These are phyloP conservation scores for Trinectes maculatus DNA, from an alignment of 2,113 vertebrate genomes.

Conservation along the genomic window DNA sequence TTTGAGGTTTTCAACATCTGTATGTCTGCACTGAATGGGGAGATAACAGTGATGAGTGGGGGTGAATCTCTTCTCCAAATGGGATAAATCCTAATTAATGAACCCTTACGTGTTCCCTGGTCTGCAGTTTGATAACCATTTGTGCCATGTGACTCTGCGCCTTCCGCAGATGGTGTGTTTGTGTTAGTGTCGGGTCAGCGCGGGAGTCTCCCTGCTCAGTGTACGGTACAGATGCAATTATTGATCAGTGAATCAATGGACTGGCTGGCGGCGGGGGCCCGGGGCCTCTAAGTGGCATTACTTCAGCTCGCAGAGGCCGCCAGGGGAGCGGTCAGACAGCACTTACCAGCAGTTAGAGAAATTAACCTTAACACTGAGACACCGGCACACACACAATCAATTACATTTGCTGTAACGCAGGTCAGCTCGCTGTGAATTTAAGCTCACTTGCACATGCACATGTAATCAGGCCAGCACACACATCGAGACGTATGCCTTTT, in stretches of 20 bases:
- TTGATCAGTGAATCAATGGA: constrained; percentile 77
- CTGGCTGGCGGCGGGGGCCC: constrained; percentile 57
- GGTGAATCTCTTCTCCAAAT: constrained; percentile 13
- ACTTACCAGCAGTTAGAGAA: constrained; percentile 81
- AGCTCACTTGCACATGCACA: constrained; percentile 43
- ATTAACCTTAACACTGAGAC: constrained; percentile 80
- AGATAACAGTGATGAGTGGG: constrained; percentile 2
- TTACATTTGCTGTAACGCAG: constrained; percentile 66
- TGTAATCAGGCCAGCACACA: constrained; percentile 36
- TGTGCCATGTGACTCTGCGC: constrained; percentile 6
- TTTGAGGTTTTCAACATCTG: neutral
- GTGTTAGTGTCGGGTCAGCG: constrained; percentile 42
- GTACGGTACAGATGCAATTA: constrained; percentile 71
- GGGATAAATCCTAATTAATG: constrained; percentile 25
- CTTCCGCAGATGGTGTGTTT: constrained; percentile 34
- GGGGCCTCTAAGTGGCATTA: constrained; percentile 77
- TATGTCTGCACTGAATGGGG: neutral
- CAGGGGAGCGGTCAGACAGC: constrained; percentile 77
- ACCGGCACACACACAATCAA: constrained; percentile 73
- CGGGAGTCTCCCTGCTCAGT: constrained; percentile 39
- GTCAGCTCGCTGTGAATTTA: constrained; percentile 51
- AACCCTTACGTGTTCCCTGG: constrained; percentile 34
- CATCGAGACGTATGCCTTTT: neutral
- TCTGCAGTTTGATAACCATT: constrained; percentile 25
- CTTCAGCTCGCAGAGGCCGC: constrained; percentile 72